These are phyloP conservation scores for Aporophyla nigra DNA, from an alignment of 2,888 invertebrate species.

Conservation along the genomic window DNA sequence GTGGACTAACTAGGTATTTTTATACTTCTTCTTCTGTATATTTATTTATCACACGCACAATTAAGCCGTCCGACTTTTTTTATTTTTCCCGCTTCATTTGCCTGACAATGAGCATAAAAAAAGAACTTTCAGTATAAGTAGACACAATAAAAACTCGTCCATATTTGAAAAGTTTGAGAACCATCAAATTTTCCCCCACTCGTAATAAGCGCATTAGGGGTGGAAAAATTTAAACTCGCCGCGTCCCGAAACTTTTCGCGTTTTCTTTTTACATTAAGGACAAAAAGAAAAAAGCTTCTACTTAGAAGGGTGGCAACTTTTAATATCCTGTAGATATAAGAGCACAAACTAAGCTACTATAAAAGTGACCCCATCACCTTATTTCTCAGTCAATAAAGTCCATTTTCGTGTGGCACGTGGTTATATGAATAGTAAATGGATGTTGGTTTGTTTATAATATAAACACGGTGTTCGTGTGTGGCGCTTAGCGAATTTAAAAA, in stretches of 20 bases:
- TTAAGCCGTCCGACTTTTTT: constrained; percentile 4
- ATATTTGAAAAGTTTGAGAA: constrained; percentile 83
- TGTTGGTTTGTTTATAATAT: constrained; percentile 79
- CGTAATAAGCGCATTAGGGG: constrained; percentile 91
- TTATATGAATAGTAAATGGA: constrained; percentile 59
- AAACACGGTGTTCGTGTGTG: constrained; percentile 80
- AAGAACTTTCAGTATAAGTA: constrained; percentile 54
- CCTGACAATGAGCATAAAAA: constrained; percentile 56
- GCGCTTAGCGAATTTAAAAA: constrained; percentile 86
- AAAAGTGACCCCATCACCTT: constrained; percentile 46
- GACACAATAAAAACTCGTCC: constrained; percentile 84
- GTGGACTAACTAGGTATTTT: no score
- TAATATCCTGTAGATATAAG: constrained; percentile 80
- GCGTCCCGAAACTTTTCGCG: constrained; percentile 85
- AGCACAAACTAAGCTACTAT: constrained; percentile 40
- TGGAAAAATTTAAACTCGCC: constrained; percentile 85
- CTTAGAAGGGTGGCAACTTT: constrained; percentile 90
- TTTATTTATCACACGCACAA: neutral
- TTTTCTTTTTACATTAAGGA: constrained; percentile 90
- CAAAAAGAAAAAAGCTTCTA: constrained; percentile 84
- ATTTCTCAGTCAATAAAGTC: constrained; percentile 49
- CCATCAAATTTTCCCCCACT: constrained; percentile 85
- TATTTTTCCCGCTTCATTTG: constrained; percentile 23
- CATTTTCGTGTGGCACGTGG: constrained; percentile 45
- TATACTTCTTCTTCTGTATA: no score